phyloP scores from a whole-genome alignment of 2,888 invertebrate species.

The Ichneumoninae sp. region DNA sequence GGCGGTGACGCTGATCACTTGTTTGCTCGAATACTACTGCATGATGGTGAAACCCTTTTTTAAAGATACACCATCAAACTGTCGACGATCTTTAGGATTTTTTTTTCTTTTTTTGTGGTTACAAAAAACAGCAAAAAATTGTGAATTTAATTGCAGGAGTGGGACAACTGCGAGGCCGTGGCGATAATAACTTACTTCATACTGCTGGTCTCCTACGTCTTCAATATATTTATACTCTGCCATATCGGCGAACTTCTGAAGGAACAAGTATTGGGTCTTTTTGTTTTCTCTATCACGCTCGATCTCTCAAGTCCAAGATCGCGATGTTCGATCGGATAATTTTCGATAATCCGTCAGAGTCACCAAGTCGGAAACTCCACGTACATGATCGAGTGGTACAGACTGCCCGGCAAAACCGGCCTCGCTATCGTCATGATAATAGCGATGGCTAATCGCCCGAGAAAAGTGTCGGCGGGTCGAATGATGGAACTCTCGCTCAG shows the following conservation, averaged over 20 bases:
- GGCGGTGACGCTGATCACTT: constrained; percentile 77
- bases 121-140: background rate
- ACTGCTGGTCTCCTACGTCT: constrained; percentile 58
- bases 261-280: constrained; percentile 51
- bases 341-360: constrained; percentile 49
- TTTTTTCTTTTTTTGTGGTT: background rate
- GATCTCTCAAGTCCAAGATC: background rate
- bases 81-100: background rate
- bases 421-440: constrained; percentile 62
- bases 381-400: constrained; percentile 67
- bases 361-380: constrained; percentile 56
- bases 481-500: constrained; percentile 66
- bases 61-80: background rate
- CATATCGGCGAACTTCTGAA: constrained; percentile 65
- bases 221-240: constrained; percentile 67
- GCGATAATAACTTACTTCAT: constrained; percentile 54
- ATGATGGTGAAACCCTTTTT: constrained; percentile 72
- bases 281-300: background rate
- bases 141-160: constrained; percentile 52
- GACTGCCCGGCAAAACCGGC: constrained; percentile 58
- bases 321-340: background rate
- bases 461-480: constrained; percentile 67
- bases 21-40: constrained; percentile 77
- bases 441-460: constrained; percentile 52
- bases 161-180: constrained; percentile 52